Evolutionary conservation across 2,797 vertebrate species (phyloP), one percentile per base, ranked within the genome.

Genomic region (Pseudomugil tenellus): DNA sequence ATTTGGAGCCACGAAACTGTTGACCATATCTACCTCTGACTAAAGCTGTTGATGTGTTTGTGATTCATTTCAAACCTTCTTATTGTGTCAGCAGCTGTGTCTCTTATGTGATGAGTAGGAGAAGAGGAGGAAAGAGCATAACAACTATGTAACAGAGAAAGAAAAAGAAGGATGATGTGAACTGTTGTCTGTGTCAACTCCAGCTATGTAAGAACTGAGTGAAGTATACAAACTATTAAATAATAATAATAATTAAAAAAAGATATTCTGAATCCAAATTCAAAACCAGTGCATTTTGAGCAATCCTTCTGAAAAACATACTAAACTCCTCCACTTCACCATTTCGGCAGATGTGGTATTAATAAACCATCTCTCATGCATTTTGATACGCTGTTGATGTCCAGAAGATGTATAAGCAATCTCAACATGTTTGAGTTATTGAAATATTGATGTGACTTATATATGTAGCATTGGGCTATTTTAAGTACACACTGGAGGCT

Each of bases 61-160:
- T 29, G 65, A 85, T 75, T 80, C 69, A 77, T 78, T 83, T 84
- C 64, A 70, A 79, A 31, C 60, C 65, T 72, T 70, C 54, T 76
- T 63, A 76, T 70, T 84, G 60, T 84, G 58, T 84, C 67, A 87
- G 81, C 84, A 86, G 84, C 80, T 85, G 83, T 59, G 76, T 67
- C 26, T 56, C 76, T 83, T 64, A 58, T 82, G 76, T 54, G 72
- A 83, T 77, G 74, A 77, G 72, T 78, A 62, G 76, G 63, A 74
- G 69, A 72, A 21, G 48, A 46, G 63, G 57, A 37, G 35, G 46
- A 68, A 60, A 51, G 60, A 63, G 52, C 59, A n/a, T n/a, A 29
- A 16, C 10, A 37, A n/a, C 41, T 37, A 59, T 64, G 53, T 60
- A 58, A 54, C 23, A 31, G 31, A 68, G 26, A 52, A 31, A 43